phyloP scores from a whole-genome alignment of 2,888 invertebrate species.

The Phasia obesa region DNA sequence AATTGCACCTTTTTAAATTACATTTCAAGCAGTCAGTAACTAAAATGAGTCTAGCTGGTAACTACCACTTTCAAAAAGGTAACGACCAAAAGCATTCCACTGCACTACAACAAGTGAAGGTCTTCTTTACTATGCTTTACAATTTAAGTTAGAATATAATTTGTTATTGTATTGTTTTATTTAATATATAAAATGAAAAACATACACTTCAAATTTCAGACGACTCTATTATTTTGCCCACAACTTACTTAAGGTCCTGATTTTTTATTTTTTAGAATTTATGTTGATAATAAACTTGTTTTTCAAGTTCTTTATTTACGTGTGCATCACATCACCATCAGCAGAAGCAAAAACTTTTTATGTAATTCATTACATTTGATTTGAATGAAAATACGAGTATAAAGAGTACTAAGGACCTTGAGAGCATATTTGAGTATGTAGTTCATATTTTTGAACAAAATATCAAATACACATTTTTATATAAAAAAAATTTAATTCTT shows the following conservation, averaged over 20 bases:
- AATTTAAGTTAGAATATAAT: too few relatives aligned
- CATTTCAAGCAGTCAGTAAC: too few relatives aligned
- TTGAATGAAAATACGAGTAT: conserved; percentile 22
- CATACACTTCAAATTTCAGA: neutral
- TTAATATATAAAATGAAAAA: too few relatives aligned
- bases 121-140: too few relatives aligned
- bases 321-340: neutral
- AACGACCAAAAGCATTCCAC: too few relatives aligned
- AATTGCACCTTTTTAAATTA: too few relatives aligned
- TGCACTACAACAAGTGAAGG: too few relatives aligned
- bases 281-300: conserved; percentile 54
- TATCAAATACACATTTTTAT: neutral
- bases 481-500: too few relatives aligned
- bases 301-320: conserved; percentile 50
- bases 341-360: conserved; percentile 43
- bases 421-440: conserved; percentile 17
- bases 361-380: conserved; percentile 46
- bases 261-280: conserved; percentile 21
- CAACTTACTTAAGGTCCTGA: conserved; percentile 32
- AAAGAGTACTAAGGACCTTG: conserved; percentile 37
- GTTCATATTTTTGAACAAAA: conserved; percentile 20
- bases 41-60: too few relatives aligned
- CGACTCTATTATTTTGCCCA: neutral
- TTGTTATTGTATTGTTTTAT: too few relatives aligned
- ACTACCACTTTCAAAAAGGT: too few relatives aligned